phyloP scores from a whole-genome alignment of 2,113 vertebrate genomes.

The Heterotis niloticus region DNA sequence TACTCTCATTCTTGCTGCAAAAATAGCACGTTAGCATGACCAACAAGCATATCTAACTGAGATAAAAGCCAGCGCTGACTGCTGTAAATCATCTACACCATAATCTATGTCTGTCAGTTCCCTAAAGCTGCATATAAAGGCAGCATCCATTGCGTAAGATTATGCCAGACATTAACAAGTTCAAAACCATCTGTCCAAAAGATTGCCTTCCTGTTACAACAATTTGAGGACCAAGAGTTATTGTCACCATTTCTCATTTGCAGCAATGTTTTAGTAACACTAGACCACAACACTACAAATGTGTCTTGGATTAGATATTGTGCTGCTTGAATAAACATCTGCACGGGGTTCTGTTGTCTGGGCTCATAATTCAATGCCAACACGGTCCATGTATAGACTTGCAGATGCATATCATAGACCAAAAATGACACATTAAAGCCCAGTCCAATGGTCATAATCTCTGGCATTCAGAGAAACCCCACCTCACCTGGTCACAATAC shows the following conservation, averaged over 20 bases:
- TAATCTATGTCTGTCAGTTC: background rate
- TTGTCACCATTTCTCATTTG: no score
- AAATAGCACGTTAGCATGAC: background rate
- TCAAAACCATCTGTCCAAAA: background rate
- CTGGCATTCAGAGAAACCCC: background rate
- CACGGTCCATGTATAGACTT: background rate
- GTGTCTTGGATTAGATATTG: no score
- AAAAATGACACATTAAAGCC: constrained; percentile 43
- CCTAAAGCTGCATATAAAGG: background rate
- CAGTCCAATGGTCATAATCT: background rate
- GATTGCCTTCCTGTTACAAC: background rate
- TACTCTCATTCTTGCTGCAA: no score
- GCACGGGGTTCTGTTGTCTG: no score
- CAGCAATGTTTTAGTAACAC: no score
- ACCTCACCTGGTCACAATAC: background rate
- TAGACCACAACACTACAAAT: no score
- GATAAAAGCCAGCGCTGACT: background rate
- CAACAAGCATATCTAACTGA: background rate
- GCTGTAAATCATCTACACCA: background rate
- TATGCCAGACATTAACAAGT: background rate
- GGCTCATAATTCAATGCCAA: no score
- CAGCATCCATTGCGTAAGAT: background rate
- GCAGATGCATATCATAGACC: constrained; percentile 28
- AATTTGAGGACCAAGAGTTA: no score
- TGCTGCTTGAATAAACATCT: no score